Conservation (phyloP, 2,888 invertebrate species). For the Coleophora flavipennella region DNA sequence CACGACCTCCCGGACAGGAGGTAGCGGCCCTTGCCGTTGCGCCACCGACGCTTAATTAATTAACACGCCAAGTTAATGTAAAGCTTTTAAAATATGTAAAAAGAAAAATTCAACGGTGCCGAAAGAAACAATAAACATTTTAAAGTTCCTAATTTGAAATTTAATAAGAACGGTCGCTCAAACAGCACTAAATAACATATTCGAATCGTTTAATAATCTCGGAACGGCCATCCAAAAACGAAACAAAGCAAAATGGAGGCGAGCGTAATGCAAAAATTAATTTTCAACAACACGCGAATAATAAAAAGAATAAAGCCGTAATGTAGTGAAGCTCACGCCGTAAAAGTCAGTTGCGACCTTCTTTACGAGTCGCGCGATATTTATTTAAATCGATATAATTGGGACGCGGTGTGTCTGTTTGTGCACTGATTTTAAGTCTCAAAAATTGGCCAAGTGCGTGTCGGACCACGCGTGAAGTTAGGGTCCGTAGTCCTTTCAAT, state of each 20-base stretch:
- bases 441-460: too few relatives aligned
- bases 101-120: not conserved
- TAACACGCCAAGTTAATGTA: too few relatives aligned
- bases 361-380: conserved; percentile 39
- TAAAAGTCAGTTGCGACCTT: conserved; percentile 32
- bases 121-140: conserved; percentile 5
- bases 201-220: conserved; percentile 40
- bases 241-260: conserved; percentile 26
- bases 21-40: too few relatives aligned
- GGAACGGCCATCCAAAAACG: conserved; percentile 14
- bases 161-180: conserved; percentile 19
- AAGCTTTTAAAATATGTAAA: too few relatives aligned
- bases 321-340: conserved; percentile 32
- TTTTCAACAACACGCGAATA: conserved; percentile 27
- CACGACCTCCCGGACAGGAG: too few relatives aligned
- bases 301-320: conserved; percentile 13
- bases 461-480: too few relatives aligned
- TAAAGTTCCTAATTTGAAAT: conserved; percentile 14
- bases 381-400: conserved; percentile 48
- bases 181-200: conserved; percentile 29
- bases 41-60: too few relatives aligned
- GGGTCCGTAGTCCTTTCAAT: too few relatives aligned
- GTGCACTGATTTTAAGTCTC: too few relatives aligned
- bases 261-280: conserved; percentile 42
- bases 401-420: conserved; percentile 14